Conservation (phyloP, 2,113 vertebrate species). For the Ameiurus melas region DNA sequence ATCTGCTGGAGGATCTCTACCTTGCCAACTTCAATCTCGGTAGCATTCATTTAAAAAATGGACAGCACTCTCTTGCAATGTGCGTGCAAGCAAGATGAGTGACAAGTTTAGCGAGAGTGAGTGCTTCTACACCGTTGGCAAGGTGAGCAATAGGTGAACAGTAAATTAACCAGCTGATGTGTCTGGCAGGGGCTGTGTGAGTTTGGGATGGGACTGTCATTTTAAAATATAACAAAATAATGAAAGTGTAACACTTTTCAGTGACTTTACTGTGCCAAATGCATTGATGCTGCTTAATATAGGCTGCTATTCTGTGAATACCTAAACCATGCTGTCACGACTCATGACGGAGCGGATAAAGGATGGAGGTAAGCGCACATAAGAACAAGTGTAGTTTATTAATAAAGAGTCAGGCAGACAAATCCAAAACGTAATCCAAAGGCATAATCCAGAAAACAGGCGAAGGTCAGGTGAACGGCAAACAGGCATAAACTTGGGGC, state of each 20-base stretch:
- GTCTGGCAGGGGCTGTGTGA: no score
- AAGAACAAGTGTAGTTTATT: no score
- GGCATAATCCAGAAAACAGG: no score
- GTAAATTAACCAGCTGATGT: background rate
- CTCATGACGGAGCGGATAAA: no score
- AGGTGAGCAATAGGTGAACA: slow-evolving; percentile 69
- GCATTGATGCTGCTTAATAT: background rate
- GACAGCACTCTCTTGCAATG: slow-evolving; percentile 78
- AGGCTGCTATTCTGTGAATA: background rate
- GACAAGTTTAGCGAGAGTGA: slow-evolving; percentile 83
- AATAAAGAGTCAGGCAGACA: no score
- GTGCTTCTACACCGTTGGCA: slow-evolving; percentile 79
- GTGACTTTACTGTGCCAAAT: background rate
- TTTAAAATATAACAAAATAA: background rate
- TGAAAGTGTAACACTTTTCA: background rate
- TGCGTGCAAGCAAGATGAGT: slow-evolving; percentile 77
- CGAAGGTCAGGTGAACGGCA: no score
- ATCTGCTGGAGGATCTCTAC: slow-evolving; percentile 84
- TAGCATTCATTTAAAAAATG: slow-evolving; percentile 79
- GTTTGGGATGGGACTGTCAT: background rate
- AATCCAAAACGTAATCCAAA: no score
- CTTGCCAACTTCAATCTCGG: slow-evolving; percentile 87
- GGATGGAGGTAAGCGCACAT: no score
- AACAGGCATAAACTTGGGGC: no score
- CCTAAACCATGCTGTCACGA: no score